phyloP scores from a whole-genome alignment of 2,797 vertebrate genomes.

The Scomberomorus guttatus region DNA sequence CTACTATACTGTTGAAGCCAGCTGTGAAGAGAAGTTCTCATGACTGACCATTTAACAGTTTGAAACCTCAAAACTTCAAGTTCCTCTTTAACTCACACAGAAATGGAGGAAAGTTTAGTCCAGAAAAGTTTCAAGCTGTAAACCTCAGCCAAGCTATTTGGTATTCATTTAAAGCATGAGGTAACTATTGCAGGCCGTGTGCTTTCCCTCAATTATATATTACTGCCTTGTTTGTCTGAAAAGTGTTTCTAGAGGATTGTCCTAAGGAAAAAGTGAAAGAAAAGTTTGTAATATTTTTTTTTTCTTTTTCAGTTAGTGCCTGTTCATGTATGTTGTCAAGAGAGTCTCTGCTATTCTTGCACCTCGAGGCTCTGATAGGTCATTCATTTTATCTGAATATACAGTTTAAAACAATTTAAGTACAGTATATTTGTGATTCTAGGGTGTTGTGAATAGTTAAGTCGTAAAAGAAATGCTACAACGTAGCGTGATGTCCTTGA shows the following conservation, averaged over 20 bases:
- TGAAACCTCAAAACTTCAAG: conserved; percentile 46
- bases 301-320: conserved; percentile 77
- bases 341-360: conserved; percentile 58
- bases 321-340: conserved; percentile 74
- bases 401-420: conserved; percentile 80
- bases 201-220: conserved; percentile 70
- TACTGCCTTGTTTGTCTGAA: conserved; percentile 79
- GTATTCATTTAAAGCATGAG: conserved; percentile 70
- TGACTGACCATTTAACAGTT: conserved; percentile 46
- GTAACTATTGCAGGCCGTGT: conserved; percentile 46
- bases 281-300: conserved; percentile 60
- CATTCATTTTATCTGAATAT: conserved; percentile 79
- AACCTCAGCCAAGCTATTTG: conserved; percentile 62
- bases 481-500: conserved; percentile 49
- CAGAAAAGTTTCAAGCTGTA: conserved; percentile 48
- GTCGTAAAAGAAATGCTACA: conserved; percentile 72
- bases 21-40: conserved; percentile 58
- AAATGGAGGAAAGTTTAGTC: conserved; percentile 23
- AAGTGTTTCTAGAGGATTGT: conserved; percentile 71
- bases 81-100: conserved; percentile 39
- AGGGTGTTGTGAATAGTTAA: conserved; percentile 82
- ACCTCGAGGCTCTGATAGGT: conserved; percentile 62
- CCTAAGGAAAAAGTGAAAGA: conserved; percentile 66
- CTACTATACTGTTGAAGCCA: conserved; percentile 46
- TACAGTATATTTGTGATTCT: conserved; percentile 82